Evolutionary conservation across 1,140 invertebrate genomes (phyloP).

Genomic region (Ceratitis capitata): DNA sequence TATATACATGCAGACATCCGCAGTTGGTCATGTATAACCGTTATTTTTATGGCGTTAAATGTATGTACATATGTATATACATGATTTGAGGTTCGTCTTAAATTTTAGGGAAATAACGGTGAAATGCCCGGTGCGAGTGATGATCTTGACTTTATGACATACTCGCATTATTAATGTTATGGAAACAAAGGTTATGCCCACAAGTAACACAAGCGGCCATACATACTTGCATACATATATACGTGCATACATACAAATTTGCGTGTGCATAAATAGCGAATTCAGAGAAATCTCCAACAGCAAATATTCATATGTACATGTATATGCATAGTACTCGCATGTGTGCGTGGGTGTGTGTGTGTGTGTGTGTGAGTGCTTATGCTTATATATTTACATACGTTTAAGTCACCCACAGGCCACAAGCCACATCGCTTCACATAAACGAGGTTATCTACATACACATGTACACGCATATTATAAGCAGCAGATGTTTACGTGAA

Average conservation of each 20-base stretch:
- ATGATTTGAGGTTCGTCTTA: not conserved
- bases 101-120: not conserved
- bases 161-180: slow-evolving; percentile 1
- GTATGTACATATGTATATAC: too few relatives aligned
- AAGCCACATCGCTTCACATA: not conserved
- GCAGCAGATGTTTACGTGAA: not conserved
- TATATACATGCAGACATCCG: not conserved
- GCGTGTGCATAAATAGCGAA: not conserved
- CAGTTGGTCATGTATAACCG: not conserved
- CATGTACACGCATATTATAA: too few relatives aligned
- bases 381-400: not conserved
- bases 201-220: not conserved
- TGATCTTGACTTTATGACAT: slow-evolving; percentile 28
- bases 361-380: too few relatives aligned
- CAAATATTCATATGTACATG: too few relatives aligned
- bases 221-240: not conserved
- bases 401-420: not conserved
- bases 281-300: too few relatives aligned
- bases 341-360: too few relatives aligned
- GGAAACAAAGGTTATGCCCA: not conserved
- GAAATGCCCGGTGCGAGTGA: not conserved
- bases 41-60: not conserved
- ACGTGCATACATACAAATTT: not conserved
- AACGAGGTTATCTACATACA: not conserved
- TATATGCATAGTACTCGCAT: too few relatives aligned